Base-by-base conservation (phyloP, 2,888 invertebrate species). In the Steinernema carpocapsae region DNA sequence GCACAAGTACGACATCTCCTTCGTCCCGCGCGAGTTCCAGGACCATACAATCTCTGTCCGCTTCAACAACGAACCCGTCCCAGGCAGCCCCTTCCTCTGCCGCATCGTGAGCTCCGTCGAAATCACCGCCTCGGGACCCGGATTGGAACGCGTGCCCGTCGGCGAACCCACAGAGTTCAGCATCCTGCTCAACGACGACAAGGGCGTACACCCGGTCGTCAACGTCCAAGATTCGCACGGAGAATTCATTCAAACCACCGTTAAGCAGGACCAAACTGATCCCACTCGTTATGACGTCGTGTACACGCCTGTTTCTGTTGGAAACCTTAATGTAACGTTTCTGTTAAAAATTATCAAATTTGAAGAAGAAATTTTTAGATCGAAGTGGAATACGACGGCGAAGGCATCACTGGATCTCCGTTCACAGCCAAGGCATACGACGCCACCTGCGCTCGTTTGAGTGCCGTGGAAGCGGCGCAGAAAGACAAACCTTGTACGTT, bases 401-500 rank as follows among this genome's bases (percentile, higher is more conserved):
- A 83, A 70, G 78, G 81, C 6, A 83, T 87, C 75, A 77, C 80
- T 7, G 87, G 85, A 14, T 88, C 89, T 74, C 90, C 90, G 4
- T 89, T 89, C 83, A 85, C 83, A 19, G 86, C 83, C 45, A 88
- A 88, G 74, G 86, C 85, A 0, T 87, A 95, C 89, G 96, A 97
- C 86, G 94, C 96, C 0, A 92, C 92, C 79, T 92, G 94, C 88
- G 97, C 97, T n/a, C 93, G 93, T 77, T 94, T 99, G 12, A 94
- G 94, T 0, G 95, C 96, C 85, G 94, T 97, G 81, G 93, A 93
- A 17, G 93, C 75, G 22, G 80, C 80, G 4, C 22, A 56, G 72
- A 94, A 97, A 32, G 94, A 95, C 19, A 93, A 94, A 88, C 94
- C 95, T 2, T 94, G 95, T 10, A 94, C 94, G 77, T 97, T 97